Base-by-base conservation (phyloP, 2,113 vertebrate genomes). In the western clawed frog (Xenopus tropicalis) region DNA sequence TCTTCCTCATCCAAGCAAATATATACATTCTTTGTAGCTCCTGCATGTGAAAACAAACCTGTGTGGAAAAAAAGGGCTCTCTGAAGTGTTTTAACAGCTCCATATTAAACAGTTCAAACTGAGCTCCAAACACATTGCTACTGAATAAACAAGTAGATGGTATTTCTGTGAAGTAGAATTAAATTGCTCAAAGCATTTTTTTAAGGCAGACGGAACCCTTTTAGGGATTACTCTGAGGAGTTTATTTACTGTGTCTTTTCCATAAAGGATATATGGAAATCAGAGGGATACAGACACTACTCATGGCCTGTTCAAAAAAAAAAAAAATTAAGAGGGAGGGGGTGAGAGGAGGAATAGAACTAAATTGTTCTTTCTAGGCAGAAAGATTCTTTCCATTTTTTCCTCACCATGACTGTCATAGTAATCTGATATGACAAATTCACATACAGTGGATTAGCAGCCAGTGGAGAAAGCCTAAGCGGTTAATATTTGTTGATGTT, bases 361-460 rank as follows among this genome's bases (percentile, higher is more conserved):
- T 91, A 93, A 94, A 96, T 94, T 95, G 93, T 97, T 93, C 95
- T 96, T 96, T 92, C 91, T 88, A 90, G 90, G 93, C 90, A 91
- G 92, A 92, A 92, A 92, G 93, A 94, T 93, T 91, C 93, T 90
- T 93, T 91, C 93, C 93, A 91, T 93, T 93, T 93, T 37, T 91
- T 86, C 85, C 93, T 92, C 94, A 95, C 94, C 95, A 95, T 95
- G 96, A 96, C 97, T 96, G 95, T 97, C 95, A 96, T 91, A 92
- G 93, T 99, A 97, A 99, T 99, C 95, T 96, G 95, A 98, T 97
- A 97, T 98, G 97, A 99, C 97, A 98, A 95, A 99, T 96, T 95
- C 96, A 95, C 94, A 96, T 93, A 97, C 94, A 95, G 94, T 94
- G 94, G 95, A 98, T 98, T 98, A 98, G 94, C 94, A 91, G 93